Conservation (phyloP, 2,797 vertebrate genomes). For the Carcharodon carcharias region DNA sequence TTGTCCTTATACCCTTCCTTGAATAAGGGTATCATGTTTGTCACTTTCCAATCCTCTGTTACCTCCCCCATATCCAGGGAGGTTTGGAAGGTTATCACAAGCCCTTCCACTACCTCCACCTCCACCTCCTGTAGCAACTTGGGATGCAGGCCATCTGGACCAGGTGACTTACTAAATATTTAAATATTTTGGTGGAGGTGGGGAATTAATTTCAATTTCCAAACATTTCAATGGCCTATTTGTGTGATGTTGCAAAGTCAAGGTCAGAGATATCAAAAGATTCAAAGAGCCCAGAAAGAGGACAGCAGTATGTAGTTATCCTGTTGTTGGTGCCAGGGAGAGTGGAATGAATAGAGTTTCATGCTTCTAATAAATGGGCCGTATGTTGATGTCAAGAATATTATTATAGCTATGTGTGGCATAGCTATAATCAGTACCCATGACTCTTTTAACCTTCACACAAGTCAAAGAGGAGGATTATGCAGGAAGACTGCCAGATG, state of each 20-base stretch:
- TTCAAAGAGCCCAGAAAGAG: neutral
- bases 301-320: neutral
- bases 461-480: neutral
- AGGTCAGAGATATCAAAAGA: constrained; percentile 3
- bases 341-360: neutral
- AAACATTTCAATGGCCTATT: neutral
- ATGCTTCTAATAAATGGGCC: neutral
- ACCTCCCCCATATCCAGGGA: too few species aligned
- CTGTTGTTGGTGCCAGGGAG: neutral
- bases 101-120: neutral
- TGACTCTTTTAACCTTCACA: constrained; percentile 2
- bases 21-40: too few species aligned
- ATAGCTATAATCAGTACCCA: neutral
- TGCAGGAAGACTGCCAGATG: neutral
- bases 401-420: constrained; percentile 4
- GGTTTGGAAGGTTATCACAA: too few species aligned
- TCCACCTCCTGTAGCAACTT: neutral
- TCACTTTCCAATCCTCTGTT: too few species aligned
- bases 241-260: neutral
- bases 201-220: neutral
- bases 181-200: neutral
- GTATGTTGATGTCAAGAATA: constrained; percentile 1
- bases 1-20: too few species aligned
- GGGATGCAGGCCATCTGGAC: neutral
- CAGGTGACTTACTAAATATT: neutral